Conservation (phyloP, 1,140 invertebrate genomes). For the Rhopalosiphum padi region DNA sequence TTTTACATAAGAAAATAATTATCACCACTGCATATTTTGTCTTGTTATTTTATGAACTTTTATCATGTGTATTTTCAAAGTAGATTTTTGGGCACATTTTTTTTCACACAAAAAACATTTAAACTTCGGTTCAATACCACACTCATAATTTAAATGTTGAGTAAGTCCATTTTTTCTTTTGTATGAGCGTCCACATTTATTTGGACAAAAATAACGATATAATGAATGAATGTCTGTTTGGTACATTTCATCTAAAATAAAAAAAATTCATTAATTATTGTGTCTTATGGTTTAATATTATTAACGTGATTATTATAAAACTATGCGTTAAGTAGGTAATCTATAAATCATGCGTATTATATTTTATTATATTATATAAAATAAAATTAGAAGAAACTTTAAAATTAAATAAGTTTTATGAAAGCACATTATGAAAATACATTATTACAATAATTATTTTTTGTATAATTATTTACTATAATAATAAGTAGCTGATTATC, state of each 20-base stretch:
- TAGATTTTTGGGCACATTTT: constrained; percentile 59
- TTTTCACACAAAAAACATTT: constrained; percentile 59
- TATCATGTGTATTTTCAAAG: constrained; percentile 59
- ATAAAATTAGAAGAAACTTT: not conserved
- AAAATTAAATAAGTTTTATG: not conserved
- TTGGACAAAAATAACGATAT: constrained; percentile 55
- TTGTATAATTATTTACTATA: not conserved
- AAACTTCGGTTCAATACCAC: constrained; percentile 58
- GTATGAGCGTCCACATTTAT: constrained; percentile 60
- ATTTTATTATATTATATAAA: not conserved
- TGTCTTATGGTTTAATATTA: not conserved
- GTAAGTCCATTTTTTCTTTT: constrained; percentile 60
- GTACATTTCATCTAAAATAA: not conserved
- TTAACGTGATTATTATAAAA: not conserved
- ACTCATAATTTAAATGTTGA: constrained; percentile 61
- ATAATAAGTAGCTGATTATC: not conserved
- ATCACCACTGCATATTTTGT: not conserved
- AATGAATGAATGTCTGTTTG: not conserved
- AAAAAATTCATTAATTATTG: not conserved
- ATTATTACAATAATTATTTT: not conserved
- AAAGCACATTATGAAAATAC: not conserved
- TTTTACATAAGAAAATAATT: not conserved
- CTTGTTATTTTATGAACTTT: not conserved
- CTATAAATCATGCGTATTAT: not conserved
- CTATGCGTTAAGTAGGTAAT: not conserved